These are phyloP conservation scores for Taphrorychus bicolor DNA, from an alignment of 2,888 invertebrate genomes.

Conservation along the genomic window DNA sequence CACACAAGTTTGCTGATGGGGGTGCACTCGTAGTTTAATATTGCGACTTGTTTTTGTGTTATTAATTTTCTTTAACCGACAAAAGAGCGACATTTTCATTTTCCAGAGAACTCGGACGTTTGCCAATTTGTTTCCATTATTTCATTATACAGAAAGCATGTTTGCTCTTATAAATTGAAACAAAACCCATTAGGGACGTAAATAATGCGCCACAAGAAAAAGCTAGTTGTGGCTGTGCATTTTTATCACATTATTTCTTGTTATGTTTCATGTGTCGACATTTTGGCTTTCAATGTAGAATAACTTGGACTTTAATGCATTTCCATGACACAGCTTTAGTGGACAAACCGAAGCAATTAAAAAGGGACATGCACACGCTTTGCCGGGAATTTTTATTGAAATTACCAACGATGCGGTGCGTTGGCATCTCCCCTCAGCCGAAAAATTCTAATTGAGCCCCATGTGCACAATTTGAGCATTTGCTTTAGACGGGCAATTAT, in stretches of 20 bases:
- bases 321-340: no score
- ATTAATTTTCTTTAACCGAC: background rate
- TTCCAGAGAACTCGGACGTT: constrained; percentile 7
- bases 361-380: no score
- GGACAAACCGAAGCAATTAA: no score
- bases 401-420: constrained; percentile 3
- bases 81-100: constrained; percentile 16
- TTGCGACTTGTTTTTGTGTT: background rate
- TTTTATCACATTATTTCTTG: background rate
- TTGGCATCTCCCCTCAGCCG: constrained; percentile 15
- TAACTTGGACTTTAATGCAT: no score
- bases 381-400: background rate
- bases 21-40: background rate
- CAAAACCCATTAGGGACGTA: constrained; percentile 23
- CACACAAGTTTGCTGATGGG: no score
- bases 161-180: constrained; percentile 23
- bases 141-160: constrained; percentile 21
- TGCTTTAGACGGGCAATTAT: constrained; percentile 36
- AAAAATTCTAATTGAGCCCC: constrained; percentile 33
- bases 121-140: constrained; percentile 25
- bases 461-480: constrained; percentile 36
- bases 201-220: constrained; percentile 11
- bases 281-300: no score
- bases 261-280: no score
- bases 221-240: background rate